Percentiles rank a stretch among this genome's conserved stretches.
Evolutionary conservation across 2,888 invertebrate genomes (phyloP).

Genomic region (Acrobasis consociella): DNA sequence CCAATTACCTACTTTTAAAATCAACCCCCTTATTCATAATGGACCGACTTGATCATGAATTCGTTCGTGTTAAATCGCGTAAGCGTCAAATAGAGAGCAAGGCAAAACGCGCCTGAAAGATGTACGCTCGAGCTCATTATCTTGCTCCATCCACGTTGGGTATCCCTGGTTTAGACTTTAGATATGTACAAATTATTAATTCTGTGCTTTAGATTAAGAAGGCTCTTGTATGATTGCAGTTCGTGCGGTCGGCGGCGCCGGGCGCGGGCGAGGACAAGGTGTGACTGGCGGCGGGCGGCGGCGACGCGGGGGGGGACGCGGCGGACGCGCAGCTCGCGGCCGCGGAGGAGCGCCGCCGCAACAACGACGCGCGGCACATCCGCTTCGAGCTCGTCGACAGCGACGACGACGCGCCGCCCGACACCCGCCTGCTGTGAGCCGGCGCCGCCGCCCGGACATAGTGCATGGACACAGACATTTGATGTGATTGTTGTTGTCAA

Average conservation of each 20-base stretch:
- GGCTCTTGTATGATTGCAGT: conserved; percentile 80
- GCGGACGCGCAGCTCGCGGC: conserved; percentile 23
- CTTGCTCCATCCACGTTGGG: too few species aligned
- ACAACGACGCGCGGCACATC: conserved; percentile 56
- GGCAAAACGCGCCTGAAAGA: too few species aligned
- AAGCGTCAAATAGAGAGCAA: too few species aligned
- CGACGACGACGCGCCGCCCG: conserved; percentile 70
- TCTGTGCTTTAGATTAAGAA: too few species aligned
- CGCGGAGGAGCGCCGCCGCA: conserved; percentile 35
- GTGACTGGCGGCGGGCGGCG: conserved; percentile 86
- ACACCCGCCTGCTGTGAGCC: conserved; percentile 58
- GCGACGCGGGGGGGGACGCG: conserved; percentile 29
- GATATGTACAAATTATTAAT: too few species aligned
- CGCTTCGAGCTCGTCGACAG: conserved; percentile 73
- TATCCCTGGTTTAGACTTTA: too few species aligned
- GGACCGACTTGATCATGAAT: too few species aligned
- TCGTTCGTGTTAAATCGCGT: too few species aligned
- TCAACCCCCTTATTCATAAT: too few species aligned
- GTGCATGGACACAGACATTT: conserved; percentile 5
- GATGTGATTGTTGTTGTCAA: conserved; percentile 17
- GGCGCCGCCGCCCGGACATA: neutral
- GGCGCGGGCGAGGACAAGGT: conserved; percentile 89
- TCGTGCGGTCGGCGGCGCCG: conserved; percentile 88
- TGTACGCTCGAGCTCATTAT: too few species aligned
- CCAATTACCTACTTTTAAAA: too few species aligned